These are phyloP conservation scores for Aratinga solstitialis DNA, from an alignment of 2,797 vertebrate species.

Conservation along the genomic window DNA sequence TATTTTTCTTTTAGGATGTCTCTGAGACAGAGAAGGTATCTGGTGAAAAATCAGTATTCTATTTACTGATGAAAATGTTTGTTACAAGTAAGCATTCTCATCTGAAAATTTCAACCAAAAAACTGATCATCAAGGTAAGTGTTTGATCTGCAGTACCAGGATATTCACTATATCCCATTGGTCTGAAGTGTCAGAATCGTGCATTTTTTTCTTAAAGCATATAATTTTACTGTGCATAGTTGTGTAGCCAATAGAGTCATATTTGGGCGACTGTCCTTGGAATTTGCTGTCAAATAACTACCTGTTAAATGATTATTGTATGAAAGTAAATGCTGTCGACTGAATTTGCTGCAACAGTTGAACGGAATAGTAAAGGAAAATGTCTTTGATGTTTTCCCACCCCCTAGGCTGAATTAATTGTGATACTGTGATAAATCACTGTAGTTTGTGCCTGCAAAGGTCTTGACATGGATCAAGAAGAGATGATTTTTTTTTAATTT, in stretches of 20 bases:
- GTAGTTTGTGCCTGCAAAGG: not conserved
- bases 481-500: not conserved
- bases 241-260: not conserved
- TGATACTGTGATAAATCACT: not conserved
- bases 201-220: not conserved
- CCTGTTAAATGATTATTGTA: not conserved
- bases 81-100: conserved; percentile 81
- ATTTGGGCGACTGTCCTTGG: not conserved
- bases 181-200: not conserved
- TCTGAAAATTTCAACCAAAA: conserved; percentile 84
- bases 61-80: conserved; percentile 94
- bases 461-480: not conserved
- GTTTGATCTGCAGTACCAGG: not conserved
- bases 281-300: not conserved
- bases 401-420: not conserved
- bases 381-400: not conserved
- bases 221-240: not conserved
- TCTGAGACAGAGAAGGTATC: conserved; percentile 74
- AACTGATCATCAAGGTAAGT: conserved; percentile 89
- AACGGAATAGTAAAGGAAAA: not conserved
- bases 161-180: not conserved
- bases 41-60: conserved; percentile 89
- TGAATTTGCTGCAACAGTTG: not conserved
- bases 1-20: conserved; percentile 77
- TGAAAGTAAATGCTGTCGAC: not conserved